phyloP scores from a whole-genome alignment of 1,140 invertebrate genomes.

The Calephelis nemesis region DNA sequence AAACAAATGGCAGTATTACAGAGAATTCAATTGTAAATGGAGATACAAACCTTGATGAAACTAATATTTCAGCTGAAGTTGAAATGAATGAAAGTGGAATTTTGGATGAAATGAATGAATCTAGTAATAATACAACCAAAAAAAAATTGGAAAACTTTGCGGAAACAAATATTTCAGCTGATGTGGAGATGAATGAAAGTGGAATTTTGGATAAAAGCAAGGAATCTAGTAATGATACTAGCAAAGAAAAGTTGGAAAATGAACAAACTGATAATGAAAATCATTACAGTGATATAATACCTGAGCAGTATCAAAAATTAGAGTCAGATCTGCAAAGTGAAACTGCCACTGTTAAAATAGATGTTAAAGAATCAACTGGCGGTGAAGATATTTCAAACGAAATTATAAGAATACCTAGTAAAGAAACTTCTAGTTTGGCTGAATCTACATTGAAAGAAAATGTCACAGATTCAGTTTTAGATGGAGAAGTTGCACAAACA shows the following conservation, averaged over 20 bases:
- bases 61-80: not conserved
- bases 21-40: conserved; percentile 19
- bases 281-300: conserved; percentile 9
- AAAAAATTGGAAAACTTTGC: not conserved
- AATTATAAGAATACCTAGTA: no score
- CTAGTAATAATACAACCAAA: not conserved
- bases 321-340: not conserved
- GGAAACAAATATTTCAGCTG: not conserved
- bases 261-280: conserved; percentile 14
- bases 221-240: not conserved
- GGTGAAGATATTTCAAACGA: no score
- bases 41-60: not conserved
- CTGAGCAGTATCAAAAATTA: conserved; percentile 11
- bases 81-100: conserved; percentile 6
- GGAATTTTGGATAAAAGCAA: not conserved
- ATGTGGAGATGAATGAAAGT: conserved; percentile 8
- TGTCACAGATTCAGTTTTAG: not conserved
- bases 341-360: no score
- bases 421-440: no score
- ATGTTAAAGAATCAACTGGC: no score
- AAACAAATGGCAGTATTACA: conserved; percentile 23
- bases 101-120: not conserved
- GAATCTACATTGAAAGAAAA: not conserved
- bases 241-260: conserved; percentile 15
- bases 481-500: not conserved